Conservation (phyloP, 2,113 vertebrate species). For the Thunnus maccoyii region DNA sequence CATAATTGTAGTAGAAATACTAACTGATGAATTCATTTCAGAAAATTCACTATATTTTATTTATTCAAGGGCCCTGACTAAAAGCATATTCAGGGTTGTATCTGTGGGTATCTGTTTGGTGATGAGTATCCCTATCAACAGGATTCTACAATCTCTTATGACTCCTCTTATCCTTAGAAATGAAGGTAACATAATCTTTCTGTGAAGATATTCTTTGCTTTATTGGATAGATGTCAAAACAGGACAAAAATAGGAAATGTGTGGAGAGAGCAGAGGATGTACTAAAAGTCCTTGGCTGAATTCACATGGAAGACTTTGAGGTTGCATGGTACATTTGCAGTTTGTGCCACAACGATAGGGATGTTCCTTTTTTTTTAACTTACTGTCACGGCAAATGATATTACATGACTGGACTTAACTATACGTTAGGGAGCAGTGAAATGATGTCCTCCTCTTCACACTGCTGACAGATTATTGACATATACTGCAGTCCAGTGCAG, state of each 20-base stretch:
- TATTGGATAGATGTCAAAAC: neutral
- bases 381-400: neutral
- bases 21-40: slow-evolving; percentile 12
- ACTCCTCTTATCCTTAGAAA: neutral
- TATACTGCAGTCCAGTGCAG: neutral
- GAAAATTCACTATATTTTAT: slow-evolving; percentile 10
- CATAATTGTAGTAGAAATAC: slow-evolving; percentile 23
- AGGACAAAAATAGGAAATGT: slow-evolving; percentile 3
- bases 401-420: slow-evolving; percentile 22
- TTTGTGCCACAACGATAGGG: neutral
- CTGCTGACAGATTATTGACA: slow-evolving; percentile 50
- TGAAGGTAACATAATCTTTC: neutral
- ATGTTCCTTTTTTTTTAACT: neutral
- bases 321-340: neutral
- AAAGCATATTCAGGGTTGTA: neutral
- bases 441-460: slow-evolving; percentile 22
- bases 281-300: neutral
- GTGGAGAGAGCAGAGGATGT: slow-evolving; percentile 5
- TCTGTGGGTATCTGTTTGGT: neutral
- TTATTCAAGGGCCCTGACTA: neutral
- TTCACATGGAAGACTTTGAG: neutral
- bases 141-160: neutral
- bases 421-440: slow-evolving; percentile 22
- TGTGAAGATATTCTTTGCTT: neutral
- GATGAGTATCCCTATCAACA: neutral